Conservation (phyloP, 2,113 vertebrate genomes). For the Equus przewalskii region DNA sequence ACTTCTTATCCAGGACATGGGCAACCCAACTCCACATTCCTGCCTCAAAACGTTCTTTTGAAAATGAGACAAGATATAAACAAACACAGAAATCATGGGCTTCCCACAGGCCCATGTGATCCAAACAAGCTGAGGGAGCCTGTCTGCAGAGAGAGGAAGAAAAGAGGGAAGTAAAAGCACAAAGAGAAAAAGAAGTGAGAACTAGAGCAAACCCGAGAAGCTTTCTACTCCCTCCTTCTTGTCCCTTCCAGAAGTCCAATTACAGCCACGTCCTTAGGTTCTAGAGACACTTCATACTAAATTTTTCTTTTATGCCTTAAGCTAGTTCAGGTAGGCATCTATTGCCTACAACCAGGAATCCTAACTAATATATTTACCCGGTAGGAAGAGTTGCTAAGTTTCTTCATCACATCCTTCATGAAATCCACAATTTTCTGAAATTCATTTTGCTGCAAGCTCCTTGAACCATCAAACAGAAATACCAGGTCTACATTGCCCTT, state of each 20-base stretch:
- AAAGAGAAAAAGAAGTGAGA: neutral
- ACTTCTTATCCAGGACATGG: neutral
- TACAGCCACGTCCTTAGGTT: neutral
- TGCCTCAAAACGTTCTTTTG: neutral
- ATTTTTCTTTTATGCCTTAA: neutral
- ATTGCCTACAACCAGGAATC: neutral
- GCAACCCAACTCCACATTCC: neutral
- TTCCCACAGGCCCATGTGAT: neutral
- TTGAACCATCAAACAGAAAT: slow-evolving; percentile 93
- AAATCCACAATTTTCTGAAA: slow-evolving; percentile 89
- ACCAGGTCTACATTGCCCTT: slow-evolving; percentile 90
- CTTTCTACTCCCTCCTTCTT: neutral
- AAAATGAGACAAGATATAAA: slow-evolving; percentile 19
- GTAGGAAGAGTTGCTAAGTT: slow-evolving; percentile 87
- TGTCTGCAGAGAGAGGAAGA: neutral
- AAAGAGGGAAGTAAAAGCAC: neutral
- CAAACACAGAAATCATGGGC: neutral
- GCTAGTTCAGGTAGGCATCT: neutral
- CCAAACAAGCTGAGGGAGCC: neutral
- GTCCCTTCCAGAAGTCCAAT: neutral
- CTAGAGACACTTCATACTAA: neutral
- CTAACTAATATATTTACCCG: slow-evolving; percentile 83
- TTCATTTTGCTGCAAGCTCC: slow-evolving; percentile 77
- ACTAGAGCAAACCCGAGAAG: neutral
- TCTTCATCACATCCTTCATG: slow-evolving; percentile 88